Percentiles rank a stretch among this genome's conserved stretches.
phyloP scores from a whole-genome alignment of 2,888 invertebrate species.

The Salpingus planirostris region DNA sequence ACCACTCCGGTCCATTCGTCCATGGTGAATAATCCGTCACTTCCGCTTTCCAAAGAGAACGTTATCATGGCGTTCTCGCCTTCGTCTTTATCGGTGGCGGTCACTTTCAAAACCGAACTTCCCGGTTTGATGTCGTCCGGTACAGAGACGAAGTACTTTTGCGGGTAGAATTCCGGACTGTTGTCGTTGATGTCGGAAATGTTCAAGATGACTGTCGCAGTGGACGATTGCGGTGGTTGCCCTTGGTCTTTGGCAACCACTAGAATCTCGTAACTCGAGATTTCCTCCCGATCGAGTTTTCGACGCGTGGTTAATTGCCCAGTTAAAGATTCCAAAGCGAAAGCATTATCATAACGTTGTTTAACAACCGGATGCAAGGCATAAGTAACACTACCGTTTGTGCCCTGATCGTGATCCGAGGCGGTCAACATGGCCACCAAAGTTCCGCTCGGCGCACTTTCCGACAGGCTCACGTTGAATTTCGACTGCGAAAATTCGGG shows the following conservation, averaged over 20 bases:
- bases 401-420: constrained; percentile 86
- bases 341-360: constrained; percentile 74
- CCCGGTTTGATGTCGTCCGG: constrained; percentile 59
- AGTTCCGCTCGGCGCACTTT: constrained; percentile 71
- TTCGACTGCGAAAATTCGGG: constrained; percentile 72
- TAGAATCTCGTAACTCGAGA: constrained; percentile 67
- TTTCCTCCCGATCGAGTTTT: constrained; percentile 74
- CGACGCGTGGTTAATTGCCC: constrained; percentile 74
- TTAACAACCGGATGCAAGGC: constrained; percentile 68
- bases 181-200: constrained; percentile 90
- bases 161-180: constrained; percentile 84
- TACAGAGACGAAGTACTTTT: constrained; percentile 71
- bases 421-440: constrained; percentile 78
- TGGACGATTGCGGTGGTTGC: constrained; percentile 80
- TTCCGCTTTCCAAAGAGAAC: constrained; percentile 69
- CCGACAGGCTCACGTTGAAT: constrained; percentile 68
- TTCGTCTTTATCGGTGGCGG: constrained; percentile 77
- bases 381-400: constrained; percentile 85
- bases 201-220: constrained; percentile 72
- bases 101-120: constrained; percentile 61
- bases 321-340: constrained; percentile 72
- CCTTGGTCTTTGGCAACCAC: constrained; percentile 90
- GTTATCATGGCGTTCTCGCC: constrained; percentile 79
- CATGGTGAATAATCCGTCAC: constrained; percentile 70
- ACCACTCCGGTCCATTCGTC: constrained; percentile 72